A percentile compares a stretch with the other conserved stretches of the same genome.
phyloP scores from a whole-genome alignment of 2,888 invertebrate species.

The Geotrupes spiniger region DNA sequence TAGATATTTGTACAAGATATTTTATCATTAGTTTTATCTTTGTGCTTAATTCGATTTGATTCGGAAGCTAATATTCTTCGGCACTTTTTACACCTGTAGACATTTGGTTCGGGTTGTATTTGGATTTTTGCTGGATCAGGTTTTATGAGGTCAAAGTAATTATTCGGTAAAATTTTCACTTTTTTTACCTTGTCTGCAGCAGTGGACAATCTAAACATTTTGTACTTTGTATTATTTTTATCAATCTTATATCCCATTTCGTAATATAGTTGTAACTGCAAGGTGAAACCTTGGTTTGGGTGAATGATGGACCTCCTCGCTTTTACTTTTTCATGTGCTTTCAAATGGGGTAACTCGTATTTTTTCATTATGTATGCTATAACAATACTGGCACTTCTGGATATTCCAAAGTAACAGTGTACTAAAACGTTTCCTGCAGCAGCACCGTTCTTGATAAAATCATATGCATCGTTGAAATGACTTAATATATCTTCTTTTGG shows the following conservation, averaged over 20 bases:
- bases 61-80: slow-evolving; percentile 77
- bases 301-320: slow-evolving; percentile 68
- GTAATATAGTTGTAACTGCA: slow-evolving; percentile 74
- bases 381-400: slow-evolving; percentile 83
- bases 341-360: slow-evolving; percentile 66
- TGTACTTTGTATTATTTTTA: slow-evolving; percentile 66
- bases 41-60: slow-evolving; percentile 74
- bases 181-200: slow-evolving; percentile 79
- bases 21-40: slow-evolving; percentile 47
- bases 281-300: slow-evolving; percentile 79
- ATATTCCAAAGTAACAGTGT: slow-evolving; percentile 91
- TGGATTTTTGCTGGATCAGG: slow-evolving; percentile 74
- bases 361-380: slow-evolving; percentile 88
- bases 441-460: slow-evolving; percentile 71
- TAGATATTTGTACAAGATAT: slow-evolving; percentile 67
- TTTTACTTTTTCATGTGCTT: slow-evolving; percentile 69
- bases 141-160: slow-evolving; percentile 73
- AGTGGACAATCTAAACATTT: slow-evolving; percentile 70
- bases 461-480: slow-evolving; percentile 72
- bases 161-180: slow-evolving; percentile 80
- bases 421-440: slow-evolving; percentile 67
- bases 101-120: slow-evolving; percentile 74
- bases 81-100: slow-evolving; percentile 81
- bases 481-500: slow-evolving; percentile 81
- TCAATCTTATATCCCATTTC: slow-evolving; percentile 75